Evolutionary conservation across 1,140 invertebrate genomes (phyloP).

Genomic region (Mylabris phalerata): DNA sequence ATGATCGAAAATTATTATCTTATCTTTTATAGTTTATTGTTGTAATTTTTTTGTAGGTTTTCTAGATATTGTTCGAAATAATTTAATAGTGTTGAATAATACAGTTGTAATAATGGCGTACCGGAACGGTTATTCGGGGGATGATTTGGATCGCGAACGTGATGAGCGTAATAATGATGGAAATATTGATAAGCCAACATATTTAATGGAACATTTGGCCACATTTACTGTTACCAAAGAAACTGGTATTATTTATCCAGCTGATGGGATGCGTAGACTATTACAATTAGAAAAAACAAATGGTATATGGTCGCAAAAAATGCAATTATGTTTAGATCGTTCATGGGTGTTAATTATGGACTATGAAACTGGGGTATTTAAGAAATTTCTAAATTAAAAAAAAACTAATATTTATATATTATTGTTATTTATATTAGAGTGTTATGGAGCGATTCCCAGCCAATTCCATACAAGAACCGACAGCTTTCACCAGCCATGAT

Average conservation of each 20-base stretch:
- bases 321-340: slow-evolving; percentile 83
- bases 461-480: slow-evolving; percentile 86
- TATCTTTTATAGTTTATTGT: no score
- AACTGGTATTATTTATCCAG: slow-evolving; percentile 77
- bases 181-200: slow-evolving; percentile 59
- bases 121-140: slow-evolving; percentile 31
- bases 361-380: slow-evolving; percentile 83
- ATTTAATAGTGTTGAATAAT: background rate
- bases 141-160: slow-evolving; percentile 29
- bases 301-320: slow-evolving; percentile 98
- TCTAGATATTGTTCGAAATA: background rate
- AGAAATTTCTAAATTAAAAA: background rate
- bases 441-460: slow-evolving; percentile 94
- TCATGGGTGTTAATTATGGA: slow-evolving; percentile 92
- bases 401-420: background rate
- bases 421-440: slow-evolving; percentile 54
- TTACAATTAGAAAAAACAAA: slow-evolving; percentile 95
- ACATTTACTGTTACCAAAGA: slow-evolving; percentile 92
- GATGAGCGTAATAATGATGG: slow-evolving; percentile 39
- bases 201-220: slow-evolving; percentile 93
- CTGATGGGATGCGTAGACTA: slow-evolving; percentile 92
- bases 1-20: no score
- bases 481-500: slow-evolving; percentile 93
- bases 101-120: slow-evolving; percentile 29
- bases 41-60: no score